Evolutionary conservation across 2,113 vertebrate species (phyloP).

Genomic region (Mungos mungo): DNA sequence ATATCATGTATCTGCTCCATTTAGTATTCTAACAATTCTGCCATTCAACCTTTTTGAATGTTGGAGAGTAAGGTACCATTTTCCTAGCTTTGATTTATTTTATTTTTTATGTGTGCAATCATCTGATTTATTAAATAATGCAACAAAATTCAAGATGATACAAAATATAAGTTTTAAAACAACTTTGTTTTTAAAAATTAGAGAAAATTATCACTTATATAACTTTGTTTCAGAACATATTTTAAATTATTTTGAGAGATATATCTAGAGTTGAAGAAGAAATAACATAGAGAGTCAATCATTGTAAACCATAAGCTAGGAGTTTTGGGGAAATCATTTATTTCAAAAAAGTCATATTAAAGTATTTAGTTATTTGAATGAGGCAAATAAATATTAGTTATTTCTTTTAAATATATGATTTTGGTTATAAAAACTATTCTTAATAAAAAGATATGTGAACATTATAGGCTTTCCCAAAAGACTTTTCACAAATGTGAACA

Average conservation of each 20-base stretch:
- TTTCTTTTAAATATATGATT: not conserved
- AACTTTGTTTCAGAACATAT: not conserved
- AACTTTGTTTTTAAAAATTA: not conserved
- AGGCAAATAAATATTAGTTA: not conserved
- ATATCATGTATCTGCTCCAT: conserved; percentile 63
- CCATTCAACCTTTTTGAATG: conserved; percentile 58
- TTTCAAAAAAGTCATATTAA: not conserved
- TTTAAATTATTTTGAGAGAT: not conserved
- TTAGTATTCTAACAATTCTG: conserved; percentile 66
- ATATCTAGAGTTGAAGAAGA: not conserved
- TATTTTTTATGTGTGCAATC: no score
- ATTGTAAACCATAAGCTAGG: not conserved
- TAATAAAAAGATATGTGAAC: not conserved
- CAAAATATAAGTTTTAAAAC: no score
- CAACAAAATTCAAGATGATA: no score
- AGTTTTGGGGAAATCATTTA: not conserved
- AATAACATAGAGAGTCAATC: not conserved
- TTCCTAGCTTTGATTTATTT: conserved; percentile 30
- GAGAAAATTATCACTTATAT: not conserved
- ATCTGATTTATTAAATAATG: no score
- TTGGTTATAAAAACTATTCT: not conserved
- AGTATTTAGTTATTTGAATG: not conserved
- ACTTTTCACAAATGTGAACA: not conserved
- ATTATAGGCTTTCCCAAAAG: not conserved
- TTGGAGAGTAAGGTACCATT: conserved; percentile 22